Evolutionary conservation across 2,113 vertebrate species (phyloP).

Genomic region (Dipodomys merriami): DNA sequence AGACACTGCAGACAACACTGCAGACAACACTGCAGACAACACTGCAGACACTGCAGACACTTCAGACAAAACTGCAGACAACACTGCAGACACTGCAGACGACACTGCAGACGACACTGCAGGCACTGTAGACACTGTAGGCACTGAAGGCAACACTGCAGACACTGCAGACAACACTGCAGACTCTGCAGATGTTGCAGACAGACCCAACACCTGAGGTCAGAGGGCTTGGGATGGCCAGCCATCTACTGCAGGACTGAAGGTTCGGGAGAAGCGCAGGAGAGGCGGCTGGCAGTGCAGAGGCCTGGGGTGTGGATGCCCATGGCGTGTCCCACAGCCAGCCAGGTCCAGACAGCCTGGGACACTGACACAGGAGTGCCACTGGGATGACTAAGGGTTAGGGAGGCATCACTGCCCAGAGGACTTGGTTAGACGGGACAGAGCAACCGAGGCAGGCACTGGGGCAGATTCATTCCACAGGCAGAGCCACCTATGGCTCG

Average conservation of each 20-base stretch:
- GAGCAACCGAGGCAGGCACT: not conserved
- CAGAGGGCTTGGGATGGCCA: not conserved
- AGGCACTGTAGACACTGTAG: no score
- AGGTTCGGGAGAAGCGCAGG: not conserved
- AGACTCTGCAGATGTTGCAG: no score
- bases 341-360: not conserved
- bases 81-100: no score
- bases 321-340: rapidly evolving
- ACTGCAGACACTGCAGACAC: no score
- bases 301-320: not conserved
- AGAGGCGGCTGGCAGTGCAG: not conserved
- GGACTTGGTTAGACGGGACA: not conserved
- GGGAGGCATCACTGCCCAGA: not conserved
- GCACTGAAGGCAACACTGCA: not conserved
- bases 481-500: not conserved
- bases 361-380: rapidly evolving
- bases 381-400: not conserved
- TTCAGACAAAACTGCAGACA: no score
- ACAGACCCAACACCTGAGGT: no score
- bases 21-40: no score
- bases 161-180: no score
- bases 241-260: not conserved
- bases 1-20: no score
- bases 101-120: no score
- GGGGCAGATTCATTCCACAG: not conserved